Base-by-base conservation (phyloP, 2,888 invertebrate species). In the Lepidocyrtinus sp. region DNA sequence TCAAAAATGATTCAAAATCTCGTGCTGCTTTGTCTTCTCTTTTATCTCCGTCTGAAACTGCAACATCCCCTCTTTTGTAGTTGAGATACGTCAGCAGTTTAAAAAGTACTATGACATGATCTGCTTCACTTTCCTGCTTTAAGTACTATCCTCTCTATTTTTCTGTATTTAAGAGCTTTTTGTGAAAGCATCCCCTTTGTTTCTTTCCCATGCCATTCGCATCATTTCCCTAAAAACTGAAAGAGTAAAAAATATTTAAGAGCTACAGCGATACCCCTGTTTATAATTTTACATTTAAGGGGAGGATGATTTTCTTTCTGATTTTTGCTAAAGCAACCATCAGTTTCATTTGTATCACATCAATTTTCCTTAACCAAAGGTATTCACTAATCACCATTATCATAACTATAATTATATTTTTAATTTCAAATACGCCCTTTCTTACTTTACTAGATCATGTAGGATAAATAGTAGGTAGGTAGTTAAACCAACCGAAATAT, bases 1-100 rank as follows among this genome's bases (percentile, higher is more conserved):
- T 77, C 71, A 64, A 71, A 71, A 77, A 77, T 59, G 77, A 64
- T 59, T 67, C 71, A 71, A 71, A 71, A 77, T 77, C 71, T 67
- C 77, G 71, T 77, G 71, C 77, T 72, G 77, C 61, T 71, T 76
- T 71, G 75, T 76, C 76, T 68, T 59, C 68, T 75, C 36, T 75
- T 50, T 50, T 70, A n/a, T n/a, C n/a, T n/a, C n/a, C n/a, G n/a
- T n/a, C n/a, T n/a, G n/a, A n/a, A n/a, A n/a, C n/a, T n/a, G n/a
- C n/a, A n/a, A n/a, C n/a, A n/a, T 50, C 2, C 50, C 50, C n/a
- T 50, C 50, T n/a, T n/a, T n/a, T 50, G 5, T 12, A n/a, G 5
- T 17, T 7, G 5, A 50, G 50, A 50, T 50, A n/a, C 50, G 50
- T 50, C 50, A 50, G 50, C 15, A 50, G 50, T 12, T 50, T 50